phyloP scores from a whole-genome alignment of 1,140 invertebrate species.

The Caenorhabditis tropicalis region DNA sequence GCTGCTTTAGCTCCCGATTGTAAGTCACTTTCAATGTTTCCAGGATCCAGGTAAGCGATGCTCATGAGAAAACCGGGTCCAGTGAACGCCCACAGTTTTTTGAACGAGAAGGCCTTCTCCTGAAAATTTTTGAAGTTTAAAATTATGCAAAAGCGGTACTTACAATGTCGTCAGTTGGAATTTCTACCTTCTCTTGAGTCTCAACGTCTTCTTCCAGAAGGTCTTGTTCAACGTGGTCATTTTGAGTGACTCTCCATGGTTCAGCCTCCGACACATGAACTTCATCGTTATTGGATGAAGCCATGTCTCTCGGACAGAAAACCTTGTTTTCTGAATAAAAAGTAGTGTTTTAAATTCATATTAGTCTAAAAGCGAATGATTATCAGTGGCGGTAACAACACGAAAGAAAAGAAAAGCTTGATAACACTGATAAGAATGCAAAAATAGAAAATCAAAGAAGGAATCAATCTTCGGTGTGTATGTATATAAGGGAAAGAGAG shows the following conservation, averaged over 20 bases:
- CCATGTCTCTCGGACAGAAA: not conserved
- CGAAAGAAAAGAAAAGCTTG: not conserved
- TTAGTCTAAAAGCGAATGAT: not conserved
- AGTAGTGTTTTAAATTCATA: not conserved
- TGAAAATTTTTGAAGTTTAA: conserved; percentile 35
- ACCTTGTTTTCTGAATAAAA: not conserved
- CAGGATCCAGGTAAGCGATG: conserved; percentile 89
- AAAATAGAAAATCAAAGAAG: conserved; percentile 7
- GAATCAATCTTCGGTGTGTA: not conserved
- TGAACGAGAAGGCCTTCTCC: conserved; percentile 78
- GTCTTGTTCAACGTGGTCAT: not conserved
- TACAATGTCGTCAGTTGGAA: conserved; percentile 24
- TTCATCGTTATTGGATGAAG: not conserved
- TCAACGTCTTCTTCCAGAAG: conserved; percentile 18
- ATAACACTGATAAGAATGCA: not conserved
- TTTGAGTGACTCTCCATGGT: not conserved
- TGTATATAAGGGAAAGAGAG: not conserved
- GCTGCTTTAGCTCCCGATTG: conserved; percentile 76
- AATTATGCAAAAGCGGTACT: too few relatives aligned
- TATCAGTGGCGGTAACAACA: not conserved
- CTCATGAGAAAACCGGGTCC: conserved; percentile 90
- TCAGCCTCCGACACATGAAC: not conserved
- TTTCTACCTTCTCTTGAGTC: conserved; percentile 6
- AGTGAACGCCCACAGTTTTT: conserved; percentile 88
- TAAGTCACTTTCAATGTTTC: conserved; percentile 89